phyloP scores from a whole-genome alignment of 1,140 invertebrate genomes.

The Spodoptera frugiperda region DNA sequence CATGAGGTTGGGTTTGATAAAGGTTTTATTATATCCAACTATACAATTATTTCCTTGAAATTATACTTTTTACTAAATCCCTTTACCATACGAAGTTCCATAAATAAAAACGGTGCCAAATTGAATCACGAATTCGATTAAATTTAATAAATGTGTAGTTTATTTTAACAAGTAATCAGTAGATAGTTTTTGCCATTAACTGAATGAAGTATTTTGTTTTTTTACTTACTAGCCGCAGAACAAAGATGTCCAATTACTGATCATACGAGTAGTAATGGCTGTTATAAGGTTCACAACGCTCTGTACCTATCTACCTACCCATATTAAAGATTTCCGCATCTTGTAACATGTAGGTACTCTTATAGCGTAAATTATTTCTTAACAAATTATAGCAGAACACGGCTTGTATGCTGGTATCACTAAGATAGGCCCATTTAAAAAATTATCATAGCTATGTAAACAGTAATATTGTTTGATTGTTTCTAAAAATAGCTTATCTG shows the following conservation, averaged over 20 bases:
- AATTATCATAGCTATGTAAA: slow-evolving; percentile 1
- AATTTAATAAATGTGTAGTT: no score
- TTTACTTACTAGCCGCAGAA: not conserved
- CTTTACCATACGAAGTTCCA: no score
- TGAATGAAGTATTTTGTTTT: no score
- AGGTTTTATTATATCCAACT: slow-evolving; percentile 7
- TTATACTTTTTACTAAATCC: not conserved
- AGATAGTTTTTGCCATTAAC: no score
- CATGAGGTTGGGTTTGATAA: slow-evolving; percentile 4
- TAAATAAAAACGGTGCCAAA: no score
- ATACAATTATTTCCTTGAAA: slow-evolving; percentile 24
- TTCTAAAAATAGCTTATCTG: slow-evolving; percentile 16
- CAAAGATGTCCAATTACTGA: slow-evolving; percentile 20
- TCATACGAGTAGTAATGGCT: slow-evolving; percentile 15
- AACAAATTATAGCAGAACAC: no score
- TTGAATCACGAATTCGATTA: no score
- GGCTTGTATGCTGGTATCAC: not conserved
- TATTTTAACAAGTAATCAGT: no score
- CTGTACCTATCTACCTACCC: not conserved
- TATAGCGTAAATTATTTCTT: no score
- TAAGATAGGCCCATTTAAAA: slow-evolving; percentile 5
- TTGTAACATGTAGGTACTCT: slow-evolving; percentile 7
- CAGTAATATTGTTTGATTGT: slow-evolving; percentile 10
- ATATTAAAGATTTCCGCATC: slow-evolving; percentile 27
- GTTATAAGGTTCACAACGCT: not conserved